These are phyloP conservation scores for Nomada fabriciana DNA, from an alignment of 2,888 invertebrate genomes.

Conservation along the genomic window DNA sequence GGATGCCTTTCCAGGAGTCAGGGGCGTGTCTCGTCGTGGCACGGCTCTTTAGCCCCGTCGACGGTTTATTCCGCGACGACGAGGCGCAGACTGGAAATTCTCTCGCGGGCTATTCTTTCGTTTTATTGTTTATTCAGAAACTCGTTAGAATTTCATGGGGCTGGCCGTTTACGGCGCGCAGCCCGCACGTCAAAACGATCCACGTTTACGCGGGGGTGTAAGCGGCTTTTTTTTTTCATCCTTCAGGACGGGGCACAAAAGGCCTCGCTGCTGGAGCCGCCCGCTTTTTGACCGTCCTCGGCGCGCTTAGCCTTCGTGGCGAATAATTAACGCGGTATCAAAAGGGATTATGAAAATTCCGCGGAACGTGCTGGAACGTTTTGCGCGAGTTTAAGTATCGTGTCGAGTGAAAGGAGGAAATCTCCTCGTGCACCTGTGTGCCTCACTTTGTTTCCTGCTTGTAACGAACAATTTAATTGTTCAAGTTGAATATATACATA, in stretches of 20 bases:
- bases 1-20: constrained; percentile 38
- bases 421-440: neutral
- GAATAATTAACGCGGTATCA: constrained; percentile 55
- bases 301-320: constrained; percentile 31
- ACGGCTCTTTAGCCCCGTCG: constrained; percentile 24
- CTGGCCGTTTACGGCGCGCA: constrained; percentile 46
- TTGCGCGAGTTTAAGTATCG: constrained; percentile 5
- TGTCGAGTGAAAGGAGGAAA: neutral
- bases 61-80: constrained; percentile 49
- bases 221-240: constrained; percentile 48
- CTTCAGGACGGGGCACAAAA: constrained; percentile 32
- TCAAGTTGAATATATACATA: too few relatives aligned
- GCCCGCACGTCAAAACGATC: constrained; percentile 45
- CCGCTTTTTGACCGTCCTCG: constrained; percentile 40
- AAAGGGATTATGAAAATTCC: constrained; percentile 58
- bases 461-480: too few relatives aligned
- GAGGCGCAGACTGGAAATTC: constrained; percentile 31
- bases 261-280: constrained; percentile 25
- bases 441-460: neutral
- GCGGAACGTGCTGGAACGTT: constrained; percentile 18
- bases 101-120: constrained; percentile 58
- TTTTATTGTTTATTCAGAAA: constrained; percentile 59
- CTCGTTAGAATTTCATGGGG: constrained; percentile 58
- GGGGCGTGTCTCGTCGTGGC: constrained; percentile 44
- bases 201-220: constrained; percentile 39